Evolutionary conservation across 2,888 invertebrate genomes (phyloP).

Genomic region (Diadegma fenestrale): DNA sequence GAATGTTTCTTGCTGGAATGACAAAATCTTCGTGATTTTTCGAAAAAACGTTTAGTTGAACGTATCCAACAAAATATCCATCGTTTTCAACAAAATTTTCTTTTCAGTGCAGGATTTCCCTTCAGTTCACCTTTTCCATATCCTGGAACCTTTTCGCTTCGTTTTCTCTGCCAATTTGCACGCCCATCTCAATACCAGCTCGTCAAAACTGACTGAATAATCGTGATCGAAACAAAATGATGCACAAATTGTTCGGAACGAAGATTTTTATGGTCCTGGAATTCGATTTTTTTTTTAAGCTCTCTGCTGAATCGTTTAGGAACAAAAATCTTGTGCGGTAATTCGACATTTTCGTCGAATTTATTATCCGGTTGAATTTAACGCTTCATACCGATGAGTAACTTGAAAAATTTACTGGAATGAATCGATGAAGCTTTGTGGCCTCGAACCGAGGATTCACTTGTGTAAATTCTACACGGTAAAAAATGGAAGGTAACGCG

Average conservation of each 20-base stretch:
- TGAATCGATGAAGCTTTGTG: neutral
- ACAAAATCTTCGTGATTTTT: no score
- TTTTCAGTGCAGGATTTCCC: neutral
- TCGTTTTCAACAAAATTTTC: no score
- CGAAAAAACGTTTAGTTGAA: no score
- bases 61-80: no score
- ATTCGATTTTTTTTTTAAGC: neutral
- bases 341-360: neutral
- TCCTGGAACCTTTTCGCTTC: neutral
- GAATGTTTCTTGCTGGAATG: no score
- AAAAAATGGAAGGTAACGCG: neutral
- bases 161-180: neutral
- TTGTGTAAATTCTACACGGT: neutral
- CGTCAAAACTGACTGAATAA: neutral
- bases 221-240: neutral
- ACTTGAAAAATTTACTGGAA: neutral
- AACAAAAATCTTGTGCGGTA: neutral
- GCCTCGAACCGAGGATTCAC: neutral
- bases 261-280: neutral
- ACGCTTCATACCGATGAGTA: neutral
- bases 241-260: neutral
- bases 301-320: neutral
- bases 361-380: neutral
- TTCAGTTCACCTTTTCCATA: neutral
- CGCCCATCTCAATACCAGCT: neutral